These are phyloP conservation scores for Bombus terrestris DNA, from an alignment of 1,140 invertebrate species.

Conservation along the genomic window DNA sequence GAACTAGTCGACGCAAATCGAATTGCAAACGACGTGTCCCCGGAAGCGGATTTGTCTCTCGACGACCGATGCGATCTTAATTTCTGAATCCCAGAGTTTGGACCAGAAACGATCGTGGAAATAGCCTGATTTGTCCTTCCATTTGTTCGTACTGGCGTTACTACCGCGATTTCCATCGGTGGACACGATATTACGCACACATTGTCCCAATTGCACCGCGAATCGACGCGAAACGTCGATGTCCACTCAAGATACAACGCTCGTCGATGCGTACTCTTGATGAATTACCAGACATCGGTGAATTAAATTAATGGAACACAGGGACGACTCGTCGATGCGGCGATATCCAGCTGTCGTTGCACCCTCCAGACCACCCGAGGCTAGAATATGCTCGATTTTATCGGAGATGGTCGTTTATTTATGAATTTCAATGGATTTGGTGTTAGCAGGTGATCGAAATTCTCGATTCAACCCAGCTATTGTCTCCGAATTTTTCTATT, in stretches of 20 bases:
- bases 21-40: neutral
- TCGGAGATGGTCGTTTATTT: conserved; percentile 4
- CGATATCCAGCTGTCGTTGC: neutral
- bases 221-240: neutral
- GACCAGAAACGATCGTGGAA: neutral
- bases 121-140: neutral
- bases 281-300: neutral
- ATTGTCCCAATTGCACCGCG: neutral
- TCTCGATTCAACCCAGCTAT: neutral
- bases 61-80: neutral
- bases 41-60: neutral
- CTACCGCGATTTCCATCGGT: neutral
- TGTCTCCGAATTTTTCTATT: neutral
- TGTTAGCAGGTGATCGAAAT: neutral
- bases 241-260: neutral
- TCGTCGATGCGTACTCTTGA: neutral
- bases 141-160: neutral
- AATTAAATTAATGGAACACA: conserved; percentile 13
- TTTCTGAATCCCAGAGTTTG: neutral
- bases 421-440: conserved; percentile 14
- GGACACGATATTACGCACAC: neutral
- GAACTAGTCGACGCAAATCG: neutral
- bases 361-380: neutral
- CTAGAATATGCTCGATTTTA: neutral
- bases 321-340: neutral